Percentiles rank a stretch among this genome's conserved stretches.
Conservation (phyloP, 1,140 invertebrate genomes). For the Hetaerina americana region DNA sequence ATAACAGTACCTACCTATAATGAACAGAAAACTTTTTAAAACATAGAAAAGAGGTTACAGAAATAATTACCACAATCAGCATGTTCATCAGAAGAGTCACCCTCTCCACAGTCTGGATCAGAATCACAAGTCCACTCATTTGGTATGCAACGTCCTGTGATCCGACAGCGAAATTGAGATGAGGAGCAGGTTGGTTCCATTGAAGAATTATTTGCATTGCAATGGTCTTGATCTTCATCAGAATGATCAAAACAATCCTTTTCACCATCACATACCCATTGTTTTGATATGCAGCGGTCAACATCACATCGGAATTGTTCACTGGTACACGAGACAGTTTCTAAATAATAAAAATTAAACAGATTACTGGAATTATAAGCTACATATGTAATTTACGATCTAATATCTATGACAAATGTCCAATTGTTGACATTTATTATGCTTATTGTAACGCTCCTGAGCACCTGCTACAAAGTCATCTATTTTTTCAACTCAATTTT, state of each 20-base stretch:
- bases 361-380: too few relatives aligned
- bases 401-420: too few relatives aligned
- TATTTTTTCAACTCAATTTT: too few relatives aligned
- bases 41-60: slow-evolving; percentile 1
- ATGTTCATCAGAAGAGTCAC: slow-evolving; percentile 24
- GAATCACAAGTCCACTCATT: slow-evolving; percentile 23
- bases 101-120: slow-evolving; percentile 21
- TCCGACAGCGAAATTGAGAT: slow-evolving; percentile 25
- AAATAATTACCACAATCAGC: slow-evolving; percentile 22
- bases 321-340: slow-evolving; percentile 22
- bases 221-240: slow-evolving; percentile 25
- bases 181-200: slow-evolving; percentile 21
- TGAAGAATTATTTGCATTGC: slow-evolving; percentile 10
- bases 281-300: slow-evolving; percentile 34
- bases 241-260: slow-evolving; percentile 29
- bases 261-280: slow-evolving; percentile 35
- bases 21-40: not conserved
- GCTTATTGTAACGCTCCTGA: too few relatives aligned
- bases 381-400: too few relatives aligned
- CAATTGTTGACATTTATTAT: too few relatives aligned
- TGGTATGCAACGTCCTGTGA: slow-evolving; percentile 26
- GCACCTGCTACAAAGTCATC: too few relatives aligned
- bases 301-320: slow-evolving; percentile 37
- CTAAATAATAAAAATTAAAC: slow-evolving; percentile 16
- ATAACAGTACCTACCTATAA: not conserved